Conservation (phyloP, 2,113 vertebrate genomes). For the Macaca fascicularis region T2T-MFA8v1.1 NC_088379.1:185196001-185196500, state of each 20-base stretch:
- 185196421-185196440: too few relatives aligned
- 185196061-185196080: background rate
- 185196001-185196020: background rate
- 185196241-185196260: background rate
- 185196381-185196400: too few relatives aligned
- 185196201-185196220: rapidly evolving
- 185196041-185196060: background rate
- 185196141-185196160: background rate
- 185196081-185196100: background rate
- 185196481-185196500: too few relatives aligned
- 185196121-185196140: background rate
- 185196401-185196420: too few relatives aligned
- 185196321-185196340: background rate
- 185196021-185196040: background rate
- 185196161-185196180: background rate
- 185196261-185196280: rapidly evolving
- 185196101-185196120: background rate
- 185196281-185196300: background rate
- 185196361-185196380: background rate
- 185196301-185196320: background rate
- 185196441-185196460: too few relatives aligned
- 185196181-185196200: background rate
- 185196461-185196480: too few relatives aligned
- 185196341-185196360: background rate
- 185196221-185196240: background rate